Conservation (phyloP, 2,113 vertebrate genomes). For the Sialia sialis region DNA sequence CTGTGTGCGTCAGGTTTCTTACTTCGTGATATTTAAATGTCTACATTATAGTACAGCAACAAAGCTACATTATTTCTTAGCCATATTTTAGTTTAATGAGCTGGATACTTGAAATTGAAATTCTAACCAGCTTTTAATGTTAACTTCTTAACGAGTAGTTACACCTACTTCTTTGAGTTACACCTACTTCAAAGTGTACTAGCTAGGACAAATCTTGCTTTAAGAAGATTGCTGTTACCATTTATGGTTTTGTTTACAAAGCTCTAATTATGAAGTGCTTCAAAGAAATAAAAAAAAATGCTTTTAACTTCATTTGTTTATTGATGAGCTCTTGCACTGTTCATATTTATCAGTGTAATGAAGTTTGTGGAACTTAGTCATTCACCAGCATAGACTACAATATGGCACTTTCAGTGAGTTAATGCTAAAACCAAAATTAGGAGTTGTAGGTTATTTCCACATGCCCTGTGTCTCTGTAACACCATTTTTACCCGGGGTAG, state of each 20-base stretch:
- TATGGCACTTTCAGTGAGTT: background rate
- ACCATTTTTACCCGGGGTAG: background rate
- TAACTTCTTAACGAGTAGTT: background rate
- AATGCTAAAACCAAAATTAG: background rate
- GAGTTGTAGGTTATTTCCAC: background rate
- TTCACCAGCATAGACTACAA: background rate
- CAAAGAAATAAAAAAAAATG: background rate
- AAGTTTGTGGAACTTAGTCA: background rate
- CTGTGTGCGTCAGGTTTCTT: background rate
- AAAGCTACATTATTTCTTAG: background rate
- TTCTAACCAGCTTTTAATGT: background rate
- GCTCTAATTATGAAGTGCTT: background rate
- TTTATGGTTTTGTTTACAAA: background rate
- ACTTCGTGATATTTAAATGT: background rate
- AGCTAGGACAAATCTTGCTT: background rate
- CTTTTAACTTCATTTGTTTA: background rate
- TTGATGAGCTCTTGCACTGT: background rate
- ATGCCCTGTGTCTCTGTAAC: background rate
- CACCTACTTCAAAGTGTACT: background rate
- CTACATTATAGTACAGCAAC: background rate
- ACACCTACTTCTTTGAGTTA: background rate
- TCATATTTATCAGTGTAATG: accelerated
- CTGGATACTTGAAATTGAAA: background rate
- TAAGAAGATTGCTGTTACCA: background rate
- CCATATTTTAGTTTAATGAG: background rate